phyloP scores from a whole-genome alignment of 2,888 invertebrate genomes.

The Ormyrus labotus region DNA sequence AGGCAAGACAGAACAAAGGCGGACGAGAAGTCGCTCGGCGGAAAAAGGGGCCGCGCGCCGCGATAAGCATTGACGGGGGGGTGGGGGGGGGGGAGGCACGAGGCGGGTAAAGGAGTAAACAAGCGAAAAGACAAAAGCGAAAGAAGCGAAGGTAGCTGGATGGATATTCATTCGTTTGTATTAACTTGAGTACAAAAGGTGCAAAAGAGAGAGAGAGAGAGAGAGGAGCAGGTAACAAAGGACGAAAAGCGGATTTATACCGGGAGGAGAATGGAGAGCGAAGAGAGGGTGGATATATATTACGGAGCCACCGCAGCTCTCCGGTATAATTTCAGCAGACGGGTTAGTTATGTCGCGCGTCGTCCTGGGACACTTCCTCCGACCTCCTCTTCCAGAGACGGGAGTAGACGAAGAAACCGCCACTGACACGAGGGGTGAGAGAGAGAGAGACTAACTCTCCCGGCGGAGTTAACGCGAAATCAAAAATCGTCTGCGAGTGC shows the following conservation, averaged over 20 bases:
- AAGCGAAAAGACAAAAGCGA: not conserved
- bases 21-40: not conserved
- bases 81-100: too few species aligned
- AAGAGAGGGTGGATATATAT: too few species aligned
- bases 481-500: not conserved
- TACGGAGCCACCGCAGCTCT: not conserved
- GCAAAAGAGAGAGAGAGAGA: not conserved
- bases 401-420: not conserved
- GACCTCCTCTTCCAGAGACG: not conserved
- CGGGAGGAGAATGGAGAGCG: too few species aligned
- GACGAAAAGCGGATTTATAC: too few species aligned
- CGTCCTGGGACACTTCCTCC: conserved; percentile 10
- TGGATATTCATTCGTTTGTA: not conserved
- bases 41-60: not conserved
- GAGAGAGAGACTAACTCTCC: not conserved
- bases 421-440: not conserved
- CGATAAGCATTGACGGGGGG: conserved; percentile 16
- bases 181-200: not conserved
- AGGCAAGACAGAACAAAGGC: conserved; percentile 13
- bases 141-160: not conserved
- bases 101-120: not conserved
- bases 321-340: conserved; percentile 22
- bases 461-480: not conserved
- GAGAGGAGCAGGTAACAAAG: not conserved
- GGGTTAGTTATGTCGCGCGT: conserved; percentile 8